These are phyloP conservation scores for Ormyrus labotus DNA, from an alignment of 2,888 invertebrate genomes.

Conservation along the genomic window DNA sequence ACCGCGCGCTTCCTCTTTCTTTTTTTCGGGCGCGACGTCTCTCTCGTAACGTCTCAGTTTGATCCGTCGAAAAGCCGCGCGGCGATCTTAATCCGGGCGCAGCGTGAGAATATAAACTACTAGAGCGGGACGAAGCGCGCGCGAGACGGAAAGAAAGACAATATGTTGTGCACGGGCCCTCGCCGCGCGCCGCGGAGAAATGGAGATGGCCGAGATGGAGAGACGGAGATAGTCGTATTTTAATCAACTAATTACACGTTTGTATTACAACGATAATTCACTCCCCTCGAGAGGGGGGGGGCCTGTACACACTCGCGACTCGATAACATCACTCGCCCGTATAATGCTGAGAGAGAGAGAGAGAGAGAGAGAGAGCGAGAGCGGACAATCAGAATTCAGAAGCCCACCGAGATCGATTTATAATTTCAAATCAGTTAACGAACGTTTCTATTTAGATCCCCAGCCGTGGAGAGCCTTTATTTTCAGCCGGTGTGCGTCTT, in stretches of 20 bases:
- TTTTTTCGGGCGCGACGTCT: background rate
- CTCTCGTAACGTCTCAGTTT: background rate
- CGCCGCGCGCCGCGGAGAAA: background rate
- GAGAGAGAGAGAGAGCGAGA: too few species aligned
- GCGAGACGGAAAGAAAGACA: background rate
- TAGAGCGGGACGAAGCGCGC: background rate
- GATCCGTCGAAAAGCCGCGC: background rate
- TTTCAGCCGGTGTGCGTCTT: too few species aligned
- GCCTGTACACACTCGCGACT: background rate
- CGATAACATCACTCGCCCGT: background rate
- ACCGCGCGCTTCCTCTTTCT: background rate
- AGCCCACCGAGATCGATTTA: slow-evolving; percentile 13
- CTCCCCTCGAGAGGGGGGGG: background rate
- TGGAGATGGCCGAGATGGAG: slow-evolving; percentile 9
- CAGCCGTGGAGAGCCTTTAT: too few species aligned
- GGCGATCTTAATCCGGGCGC: background rate
- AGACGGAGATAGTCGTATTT: slow-evolving; percentile 6
- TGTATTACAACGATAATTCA: slow-evolving; percentile 26
- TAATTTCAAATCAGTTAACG: slow-evolving; percentile 16
- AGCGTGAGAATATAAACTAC: slow-evolving; percentile 20
- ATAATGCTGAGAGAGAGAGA: background rate
- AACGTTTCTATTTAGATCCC: too few species aligned
- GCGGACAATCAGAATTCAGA: slow-evolving; percentile 22
- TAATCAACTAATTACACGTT: slow-evolving; percentile 35
- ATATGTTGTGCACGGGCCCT: background rate